Percentiles rank a stretch among this genome's conserved stretches.
Conservation (phyloP, 2,113 vertebrate species). For the Vidua macroura region DNA sequence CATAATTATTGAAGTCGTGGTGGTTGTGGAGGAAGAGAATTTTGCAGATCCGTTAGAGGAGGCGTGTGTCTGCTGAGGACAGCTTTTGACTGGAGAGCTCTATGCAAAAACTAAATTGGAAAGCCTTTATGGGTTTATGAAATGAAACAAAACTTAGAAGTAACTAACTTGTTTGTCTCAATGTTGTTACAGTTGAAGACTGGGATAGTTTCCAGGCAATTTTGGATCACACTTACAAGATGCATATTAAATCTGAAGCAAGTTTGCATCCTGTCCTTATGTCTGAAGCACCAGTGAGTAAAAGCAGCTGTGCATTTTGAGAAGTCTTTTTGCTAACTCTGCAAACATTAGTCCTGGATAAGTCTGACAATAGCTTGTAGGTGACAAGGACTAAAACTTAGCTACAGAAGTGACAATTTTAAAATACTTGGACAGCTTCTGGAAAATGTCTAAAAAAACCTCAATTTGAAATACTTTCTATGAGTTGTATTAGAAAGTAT, state of each 20-base stretch:
- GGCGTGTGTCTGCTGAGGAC: neutral
- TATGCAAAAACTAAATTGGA: neutral
- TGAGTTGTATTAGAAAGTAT: neutral
- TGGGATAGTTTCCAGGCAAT: conserved; percentile 99
- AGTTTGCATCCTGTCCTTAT: conserved; percentile 97
- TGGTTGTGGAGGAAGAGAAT: neutral
- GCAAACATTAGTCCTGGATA: neutral
- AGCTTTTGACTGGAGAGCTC: neutral
- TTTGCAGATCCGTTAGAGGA: neutral
- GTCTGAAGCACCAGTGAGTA: conserved; percentile 96
- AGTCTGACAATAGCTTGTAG: neutral
- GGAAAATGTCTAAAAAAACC: neutral
- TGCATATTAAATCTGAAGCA: conserved; percentile 98
- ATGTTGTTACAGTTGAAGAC: conserved; percentile 87
- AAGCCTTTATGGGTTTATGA: neutral
- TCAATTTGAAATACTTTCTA: neutral
- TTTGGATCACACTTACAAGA: conserved; percentile 97
- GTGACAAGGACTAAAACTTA: neutral
- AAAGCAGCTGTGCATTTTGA: conserved; percentile 5
- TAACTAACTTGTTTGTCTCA: neutral
- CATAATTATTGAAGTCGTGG: neutral
- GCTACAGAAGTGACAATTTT: neutral
- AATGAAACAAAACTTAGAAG: neutral
- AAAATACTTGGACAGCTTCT: neutral
- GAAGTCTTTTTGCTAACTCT: neutral